Percentiles rank a stretch among this genome's conserved stretches.
phyloP scores from a whole-genome alignment of 2,797 vertebrate species.

The Pterois miles region DNA sequence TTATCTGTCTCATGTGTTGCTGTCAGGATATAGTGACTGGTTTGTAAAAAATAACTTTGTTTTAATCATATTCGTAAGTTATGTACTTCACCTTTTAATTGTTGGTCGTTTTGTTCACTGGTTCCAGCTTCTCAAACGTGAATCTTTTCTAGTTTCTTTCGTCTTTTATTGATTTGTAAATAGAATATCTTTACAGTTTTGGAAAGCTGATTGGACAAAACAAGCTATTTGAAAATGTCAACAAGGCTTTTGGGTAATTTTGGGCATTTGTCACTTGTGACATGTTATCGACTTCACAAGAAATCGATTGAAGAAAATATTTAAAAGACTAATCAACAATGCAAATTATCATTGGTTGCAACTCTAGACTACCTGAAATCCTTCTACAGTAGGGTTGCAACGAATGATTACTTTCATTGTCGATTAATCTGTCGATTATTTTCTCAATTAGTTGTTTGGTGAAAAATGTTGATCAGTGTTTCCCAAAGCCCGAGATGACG shows the following conservation, averaged over 20 bases:
- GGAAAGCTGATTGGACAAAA: neutral
- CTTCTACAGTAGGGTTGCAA: neutral
- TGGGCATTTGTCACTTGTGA: neutral
- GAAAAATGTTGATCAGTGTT: too few relatives aligned
- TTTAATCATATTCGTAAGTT: too few relatives aligned
- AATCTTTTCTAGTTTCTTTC: neutral
- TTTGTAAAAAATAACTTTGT: too few relatives aligned
- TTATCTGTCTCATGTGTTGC: too few relatives aligned
- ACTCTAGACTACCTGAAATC: neutral
- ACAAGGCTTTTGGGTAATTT: neutral
- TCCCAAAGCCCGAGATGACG: too few relatives aligned
- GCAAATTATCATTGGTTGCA: neutral
- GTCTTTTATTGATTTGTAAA: neutral
- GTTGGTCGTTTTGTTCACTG: neutral
- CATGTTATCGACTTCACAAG: neutral
- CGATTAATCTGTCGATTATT: too few relatives aligned
- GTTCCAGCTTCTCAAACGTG: neutral
- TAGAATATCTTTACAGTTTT: neutral
- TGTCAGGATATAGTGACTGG: too few relatives aligned
- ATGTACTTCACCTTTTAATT: neutral
- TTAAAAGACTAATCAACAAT: neutral
- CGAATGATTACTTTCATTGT: too few relatives aligned
- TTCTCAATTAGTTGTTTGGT: too few relatives aligned
- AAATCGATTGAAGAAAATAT: neutral
- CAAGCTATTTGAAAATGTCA: neutral